A percentile compares a stretch with the other conserved stretches of the same genome.
phyloP scores from a whole-genome alignment of 2,888 invertebrate genomes.

The Tetranychus piercei region DNA sequence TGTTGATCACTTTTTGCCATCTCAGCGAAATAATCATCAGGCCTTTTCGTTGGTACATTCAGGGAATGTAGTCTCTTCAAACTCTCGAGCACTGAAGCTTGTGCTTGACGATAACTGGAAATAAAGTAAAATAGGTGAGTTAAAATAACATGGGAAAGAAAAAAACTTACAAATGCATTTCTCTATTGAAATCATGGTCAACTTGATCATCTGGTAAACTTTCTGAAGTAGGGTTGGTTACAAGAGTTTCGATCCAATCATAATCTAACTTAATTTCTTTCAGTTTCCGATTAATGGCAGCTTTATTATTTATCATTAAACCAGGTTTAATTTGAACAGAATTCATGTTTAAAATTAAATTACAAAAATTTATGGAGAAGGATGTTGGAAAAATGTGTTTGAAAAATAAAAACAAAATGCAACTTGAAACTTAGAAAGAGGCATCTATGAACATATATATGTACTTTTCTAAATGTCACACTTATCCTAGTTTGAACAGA shows the following conservation, averaged over 20 bases:
- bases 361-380: no score
- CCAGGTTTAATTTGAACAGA: background rate
- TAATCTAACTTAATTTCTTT: constrained; percentile 50
- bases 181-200: constrained; percentile 66
- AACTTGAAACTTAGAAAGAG: no score
- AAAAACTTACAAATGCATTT: constrained; percentile 46
- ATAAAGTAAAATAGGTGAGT: background rate
- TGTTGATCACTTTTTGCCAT: constrained; percentile 95
- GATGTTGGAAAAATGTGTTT: no score
- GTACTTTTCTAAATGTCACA: no score
- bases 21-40: constrained; percentile 93
- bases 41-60: constrained; percentile 55
- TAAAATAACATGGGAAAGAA: background rate
- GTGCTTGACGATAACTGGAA: constrained; percentile 37
- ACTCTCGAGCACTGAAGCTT: constrained; percentile 62
- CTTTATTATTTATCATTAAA: constrained; percentile 16
- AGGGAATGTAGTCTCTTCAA: constrained; percentile 55
- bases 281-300: constrained; percentile 48
- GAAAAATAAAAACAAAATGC: no score
- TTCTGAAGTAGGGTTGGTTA: constrained; percentile 41
- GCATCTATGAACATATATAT: no score
- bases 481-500: no score
- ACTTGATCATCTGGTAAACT: constrained; percentile 27
- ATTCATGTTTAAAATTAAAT: background rate
- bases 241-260: constrained; percentile 70